phyloP scores from a whole-genome alignment of 2,888 invertebrate species.

The Drosophila gaucha region DNA sequence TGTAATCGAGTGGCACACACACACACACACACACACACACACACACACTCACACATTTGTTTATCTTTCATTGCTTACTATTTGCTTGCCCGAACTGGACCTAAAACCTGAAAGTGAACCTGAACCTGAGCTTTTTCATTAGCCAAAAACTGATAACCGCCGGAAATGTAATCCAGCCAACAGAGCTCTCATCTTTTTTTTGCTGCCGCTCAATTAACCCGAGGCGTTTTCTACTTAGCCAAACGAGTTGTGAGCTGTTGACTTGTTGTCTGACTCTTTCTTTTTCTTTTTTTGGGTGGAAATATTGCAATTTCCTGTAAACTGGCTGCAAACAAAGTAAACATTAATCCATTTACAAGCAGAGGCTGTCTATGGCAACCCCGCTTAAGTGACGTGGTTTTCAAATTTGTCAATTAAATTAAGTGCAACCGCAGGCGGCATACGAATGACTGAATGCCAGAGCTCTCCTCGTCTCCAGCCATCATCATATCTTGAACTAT shows the following conservation, averaged over 20 bases:
- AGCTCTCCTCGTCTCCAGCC: constrained; percentile 12
- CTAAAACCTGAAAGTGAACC: constrained; percentile 5
- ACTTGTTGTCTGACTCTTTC: constrained; percentile 73
- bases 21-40: too few species aligned
- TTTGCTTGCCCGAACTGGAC: constrained; percentile 51
- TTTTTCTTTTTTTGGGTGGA: constrained; percentile 68
- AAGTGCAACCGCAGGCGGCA: constrained; percentile 84
- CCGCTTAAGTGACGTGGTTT: constrained; percentile 76
- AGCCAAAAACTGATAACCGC: constrained; percentile 63
- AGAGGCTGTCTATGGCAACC: constrained; percentile 31
- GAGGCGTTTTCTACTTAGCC: constrained; percentile 68
- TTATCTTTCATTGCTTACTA: constrained; percentile 73
- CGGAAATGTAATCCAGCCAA: constrained; percentile 49
- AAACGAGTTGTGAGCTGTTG: constrained; percentile 75
- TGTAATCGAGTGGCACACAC: constrained; percentile 30
- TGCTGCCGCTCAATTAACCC: constrained; percentile 76
- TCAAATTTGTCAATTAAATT: constrained; percentile 84
- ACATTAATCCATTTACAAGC: constrained; percentile 80
- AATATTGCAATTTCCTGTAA: constrained; percentile 81
- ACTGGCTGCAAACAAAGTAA: constrained; percentile 76
- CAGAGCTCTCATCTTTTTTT: constrained; percentile 24
- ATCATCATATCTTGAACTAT: constrained; percentile 75
- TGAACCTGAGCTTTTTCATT: constrained; percentile 54
- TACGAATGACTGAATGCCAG: constrained; percentile 65
- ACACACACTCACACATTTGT: constrained; percentile 55